Base-by-base conservation (phyloP, 2,113 vertebrate genomes). In the Poeciliopsis turrubarensis region DNA sequence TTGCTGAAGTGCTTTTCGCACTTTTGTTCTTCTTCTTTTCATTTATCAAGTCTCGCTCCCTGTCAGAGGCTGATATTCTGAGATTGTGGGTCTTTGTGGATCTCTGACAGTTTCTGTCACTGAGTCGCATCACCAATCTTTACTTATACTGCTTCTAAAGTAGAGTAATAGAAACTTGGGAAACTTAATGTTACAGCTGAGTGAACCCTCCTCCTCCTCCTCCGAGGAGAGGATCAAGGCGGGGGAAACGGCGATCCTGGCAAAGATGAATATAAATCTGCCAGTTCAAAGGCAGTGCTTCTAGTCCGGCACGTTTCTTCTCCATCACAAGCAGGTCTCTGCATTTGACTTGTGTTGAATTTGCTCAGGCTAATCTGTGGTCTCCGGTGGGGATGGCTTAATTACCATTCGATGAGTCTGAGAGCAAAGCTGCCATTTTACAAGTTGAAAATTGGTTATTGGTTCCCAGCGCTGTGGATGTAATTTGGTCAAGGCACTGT, bases 391-490 rank as follows among this genome's bases (percentile, higher is more conserved):
- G 74, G 80, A 68, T 79, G 72, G 81, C 80, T 86, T 89, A 88
- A 91, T 92, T 90, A 91, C 75, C 71, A 79, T 84, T 82, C 86
- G 82, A 90, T 90, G 88, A 90, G 86, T 87, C 81, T 89, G 79
- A 87, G 83, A 87, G 88, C 76, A 89, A 89, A 87, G 80, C 79
- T 30, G 31, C 77, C 7, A 63, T 31, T 65, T 82, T 86, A 88
- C 87, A 84, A 85, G 89, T 85, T 86, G 81, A 86, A 86, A 86
- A 89, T 88, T 89, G 89, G 84, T 87, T 90, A 90, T 91, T 77
- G 87, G 88, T 87, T 90, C 78, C 80, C 69, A 1, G 64, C 62
- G 81, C 81, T 73, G 77, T 72, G 77, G 83, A 79, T 86, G 65
- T 91, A 90, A 92, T 90, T 90, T 82, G 75, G 81, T 84, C 70